These are phyloP conservation scores for Plagodis dolabraria DNA, from an alignment of 2,888 invertebrate species.

Conservation along the genomic window DNA sequence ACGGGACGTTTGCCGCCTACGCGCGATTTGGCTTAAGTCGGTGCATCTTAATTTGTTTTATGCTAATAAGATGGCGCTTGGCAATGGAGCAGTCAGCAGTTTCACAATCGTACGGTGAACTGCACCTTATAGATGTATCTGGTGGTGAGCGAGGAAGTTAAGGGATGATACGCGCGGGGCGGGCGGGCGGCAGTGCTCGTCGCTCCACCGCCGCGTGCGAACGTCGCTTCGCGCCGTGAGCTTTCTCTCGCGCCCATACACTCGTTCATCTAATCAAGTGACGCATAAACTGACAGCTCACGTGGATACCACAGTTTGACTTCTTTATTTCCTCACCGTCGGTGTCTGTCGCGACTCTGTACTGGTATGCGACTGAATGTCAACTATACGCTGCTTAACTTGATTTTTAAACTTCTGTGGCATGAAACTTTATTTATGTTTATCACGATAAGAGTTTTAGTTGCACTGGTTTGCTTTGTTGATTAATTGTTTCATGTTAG, in stretches of 20 bases:
- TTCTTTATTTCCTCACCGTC: slow-evolving; percentile 29
- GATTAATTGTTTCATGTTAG: slow-evolving; percentile 1
- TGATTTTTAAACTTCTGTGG: slow-evolving; percentile 22
- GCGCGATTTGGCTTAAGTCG: slow-evolving; percentile 14
- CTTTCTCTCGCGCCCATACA: slow-evolving; percentile 43
- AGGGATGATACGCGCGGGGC: slow-evolving; percentile 64
- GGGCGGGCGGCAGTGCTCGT: slow-evolving; percentile 74
- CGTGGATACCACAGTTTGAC: slow-evolving; percentile 54
- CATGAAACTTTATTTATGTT: slow-evolving; percentile 25
- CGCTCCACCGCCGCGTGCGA: slow-evolving; percentile 72
- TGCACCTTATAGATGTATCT: slow-evolving; percentile 66
- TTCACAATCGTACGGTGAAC: slow-evolving; percentile 53
- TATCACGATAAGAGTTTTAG: slow-evolving; percentile 12
- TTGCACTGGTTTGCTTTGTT: slow-evolving; percentile 11
- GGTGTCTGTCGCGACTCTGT: slow-evolving; percentile 41
- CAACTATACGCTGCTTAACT: slow-evolving; percentile 12
- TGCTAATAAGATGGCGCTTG: slow-evolving; percentile 74
- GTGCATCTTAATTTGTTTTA: slow-evolving; percentile 76
- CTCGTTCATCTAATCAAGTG: slow-evolving; percentile 77
- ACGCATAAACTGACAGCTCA: slow-evolving; percentile 70
- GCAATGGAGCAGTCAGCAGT: slow-evolving; percentile 68
- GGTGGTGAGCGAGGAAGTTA: slow-evolving; percentile 51
- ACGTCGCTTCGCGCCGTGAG: slow-evolving; percentile 52
- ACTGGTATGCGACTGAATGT: slow-evolving; percentile 57
- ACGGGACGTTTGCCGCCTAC: slow-evolving; percentile 11